Percentiles rank a stretch among this genome's conserved stretches.
phyloP scores from a whole-genome alignment of 1,140 invertebrate species.

The Dendrolimus kikuchii region DNA sequence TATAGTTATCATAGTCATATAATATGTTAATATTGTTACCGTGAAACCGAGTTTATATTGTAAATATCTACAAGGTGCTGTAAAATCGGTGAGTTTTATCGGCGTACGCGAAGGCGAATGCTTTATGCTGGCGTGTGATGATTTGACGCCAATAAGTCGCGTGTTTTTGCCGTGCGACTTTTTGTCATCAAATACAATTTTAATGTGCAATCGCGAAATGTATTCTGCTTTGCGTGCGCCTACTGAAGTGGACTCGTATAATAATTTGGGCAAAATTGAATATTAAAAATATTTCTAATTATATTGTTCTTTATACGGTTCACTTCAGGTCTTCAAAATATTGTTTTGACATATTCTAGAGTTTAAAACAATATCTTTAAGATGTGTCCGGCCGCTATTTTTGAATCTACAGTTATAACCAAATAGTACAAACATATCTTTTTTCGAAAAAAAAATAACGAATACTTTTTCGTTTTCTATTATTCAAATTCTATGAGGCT shows the following conservation, averaged over 20 bases:
- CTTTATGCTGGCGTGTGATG: constrained; percentile 22
- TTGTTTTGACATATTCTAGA: too few species aligned
- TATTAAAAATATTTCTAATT: not conserved
- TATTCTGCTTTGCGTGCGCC: constrained; percentile 47
- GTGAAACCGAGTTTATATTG: constrained; percentile 38
- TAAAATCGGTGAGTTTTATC: constrained; percentile 29
- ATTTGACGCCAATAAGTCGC: constrained; percentile 3
- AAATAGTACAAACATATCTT: too few species aligned
- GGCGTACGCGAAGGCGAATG: constrained; percentile 44
- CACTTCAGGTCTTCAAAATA: too few species aligned
- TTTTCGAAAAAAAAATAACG: too few species aligned
- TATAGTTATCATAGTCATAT: constrained; percentile 43
- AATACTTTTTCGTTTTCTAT: too few species aligned
- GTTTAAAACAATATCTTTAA: too few species aligned
- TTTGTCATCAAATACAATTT: constrained; percentile 11
- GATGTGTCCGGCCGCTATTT: too few species aligned
- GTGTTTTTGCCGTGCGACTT: not conserved
- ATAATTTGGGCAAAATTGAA: constrained; percentile 1
- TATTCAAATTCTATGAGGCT: too few species aligned
- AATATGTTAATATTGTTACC: constrained; percentile 35
- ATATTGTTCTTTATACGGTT: not conserved
- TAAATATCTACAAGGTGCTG: constrained; percentile 33
- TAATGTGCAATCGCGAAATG: constrained; percentile 26
- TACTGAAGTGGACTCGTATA: constrained; percentile 22
- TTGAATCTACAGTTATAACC: too few species aligned